A percentile compares a stretch with the other conserved stretches of the same genome.
Conservation (phyloP, 2,113 vertebrate genomes). For the Nothocercus julius region DNA sequence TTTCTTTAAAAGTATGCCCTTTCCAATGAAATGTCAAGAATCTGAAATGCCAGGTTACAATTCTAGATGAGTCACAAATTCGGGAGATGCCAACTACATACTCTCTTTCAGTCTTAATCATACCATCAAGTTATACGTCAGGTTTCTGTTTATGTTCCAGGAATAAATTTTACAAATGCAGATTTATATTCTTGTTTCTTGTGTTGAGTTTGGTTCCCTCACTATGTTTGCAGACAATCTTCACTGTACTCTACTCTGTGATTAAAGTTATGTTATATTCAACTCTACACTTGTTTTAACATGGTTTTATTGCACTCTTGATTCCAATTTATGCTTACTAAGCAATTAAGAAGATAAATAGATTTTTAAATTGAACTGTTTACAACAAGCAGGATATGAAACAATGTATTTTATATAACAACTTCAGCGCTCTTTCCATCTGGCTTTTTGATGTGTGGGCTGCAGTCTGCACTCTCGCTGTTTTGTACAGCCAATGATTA, state of each 20-base stretch:
- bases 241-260: not conserved
- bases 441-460: not conserved
- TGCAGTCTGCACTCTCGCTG: not conserved
- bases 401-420: not conserved
- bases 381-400: not conserved
- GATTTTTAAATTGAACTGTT: not conserved
- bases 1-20: not conserved
- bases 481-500: not conserved
- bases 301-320: not conserved
- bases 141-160: not conserved
- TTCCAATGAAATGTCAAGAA: not conserved
- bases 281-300: not conserved
- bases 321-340: constrained; percentile 13
- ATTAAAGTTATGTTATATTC: not conserved
- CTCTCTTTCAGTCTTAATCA: not conserved
- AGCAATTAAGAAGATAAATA: not conserved
- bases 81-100: not conserved
- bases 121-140: not conserved
- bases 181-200: not conserved
- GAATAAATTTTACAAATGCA: not conserved
- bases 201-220: not conserved
- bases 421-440: not conserved
- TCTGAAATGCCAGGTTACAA: not conserved
- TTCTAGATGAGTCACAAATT: not conserved
- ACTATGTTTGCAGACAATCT: not conserved